These are phyloP conservation scores for Hemibagrus guttatus DNA, from an alignment of 2,797 vertebrate genomes.

Conservation along the genomic window DNA sequence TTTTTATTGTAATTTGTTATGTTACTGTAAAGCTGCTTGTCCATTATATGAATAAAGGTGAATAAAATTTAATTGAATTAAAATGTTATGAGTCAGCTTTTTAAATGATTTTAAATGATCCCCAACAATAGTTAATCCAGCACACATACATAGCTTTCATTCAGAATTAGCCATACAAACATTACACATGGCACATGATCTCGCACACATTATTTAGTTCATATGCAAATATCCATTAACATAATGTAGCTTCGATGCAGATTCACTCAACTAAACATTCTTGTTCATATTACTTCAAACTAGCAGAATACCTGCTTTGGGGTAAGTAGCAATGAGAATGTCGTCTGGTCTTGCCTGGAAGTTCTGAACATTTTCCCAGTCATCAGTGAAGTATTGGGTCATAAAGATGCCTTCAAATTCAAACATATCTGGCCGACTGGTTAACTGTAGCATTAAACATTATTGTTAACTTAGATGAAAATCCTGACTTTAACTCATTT, in stretches of 20 bases:
- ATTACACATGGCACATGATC: too few species aligned
- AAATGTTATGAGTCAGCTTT: not conserved
- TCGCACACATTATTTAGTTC: too few species aligned
- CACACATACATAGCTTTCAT: not conserved
- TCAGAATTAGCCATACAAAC: not conserved
- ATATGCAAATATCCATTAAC: too few species aligned
- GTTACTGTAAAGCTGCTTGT: too few species aligned
- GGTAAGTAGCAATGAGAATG: conserved; percentile 60
- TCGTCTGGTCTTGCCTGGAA: conserved; percentile 60
- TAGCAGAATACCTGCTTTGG: conserved; percentile 66
- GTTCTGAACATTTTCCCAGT: conserved; percentile 60
- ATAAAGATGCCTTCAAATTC: conserved; percentile 62
- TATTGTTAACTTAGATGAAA: not conserved
- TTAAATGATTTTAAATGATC: not conserved
- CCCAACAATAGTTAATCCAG: not conserved
- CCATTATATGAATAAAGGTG: too few species aligned
- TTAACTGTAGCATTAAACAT: not conserved
- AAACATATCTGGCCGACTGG: conserved; percentile 44
- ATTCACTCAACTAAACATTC: not conserved
- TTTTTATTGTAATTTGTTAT: too few species aligned
- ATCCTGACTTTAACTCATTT: not conserved
- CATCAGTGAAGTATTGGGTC: conserved; percentile 56
- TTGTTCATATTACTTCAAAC: not conserved
- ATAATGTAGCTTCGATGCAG: too few species aligned
- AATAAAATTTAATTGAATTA: not conserved